Evolutionary conservation across 2,113 vertebrate species (phyloP).

Genomic region (Glaucidium brasilianum): DNA sequence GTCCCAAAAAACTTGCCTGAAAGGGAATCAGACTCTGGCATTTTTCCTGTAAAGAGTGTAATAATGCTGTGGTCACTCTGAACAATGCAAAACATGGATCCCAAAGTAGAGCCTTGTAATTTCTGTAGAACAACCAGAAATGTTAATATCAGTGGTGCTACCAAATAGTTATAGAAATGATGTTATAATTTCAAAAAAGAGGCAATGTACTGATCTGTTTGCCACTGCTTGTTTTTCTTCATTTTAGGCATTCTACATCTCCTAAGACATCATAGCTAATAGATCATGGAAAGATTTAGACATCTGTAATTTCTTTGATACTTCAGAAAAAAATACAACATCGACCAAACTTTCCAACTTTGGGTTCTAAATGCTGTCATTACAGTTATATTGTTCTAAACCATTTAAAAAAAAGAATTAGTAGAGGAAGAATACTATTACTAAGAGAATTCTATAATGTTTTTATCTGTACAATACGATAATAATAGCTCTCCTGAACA

Average conservation of each 20-base stretch:
- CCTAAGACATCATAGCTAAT: background rate
- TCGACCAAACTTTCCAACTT: background rate
- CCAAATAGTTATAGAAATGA: background rate
- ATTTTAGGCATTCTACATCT: background rate
- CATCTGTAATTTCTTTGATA: background rate
- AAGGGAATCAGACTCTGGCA: background rate
- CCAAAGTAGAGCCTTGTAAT: background rate
- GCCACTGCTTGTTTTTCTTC: background rate
- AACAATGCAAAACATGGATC: background rate
- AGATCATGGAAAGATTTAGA: background rate
- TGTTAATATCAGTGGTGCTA: background rate
- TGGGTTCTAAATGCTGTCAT: background rate
- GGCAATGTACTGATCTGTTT: background rate
- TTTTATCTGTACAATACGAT: background rate
- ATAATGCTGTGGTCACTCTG: background rate
- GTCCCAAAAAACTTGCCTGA: background rate
- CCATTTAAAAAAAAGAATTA: background rate
- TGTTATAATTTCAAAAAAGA: background rate
- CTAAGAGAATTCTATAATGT: background rate
- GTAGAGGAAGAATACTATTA: background rate
- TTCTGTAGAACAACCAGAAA: background rate
- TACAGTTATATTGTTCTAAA: background rate
- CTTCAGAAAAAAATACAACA: background rate
- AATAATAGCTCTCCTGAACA: background rate
- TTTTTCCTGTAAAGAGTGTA: background rate